These are phyloP conservation scores for Hydractinia symbiolongicarpus DNA, from an alignment of 30 jellyfish, hydroid and myxozoan genomes.

Conservation along the genomic window DNA sequence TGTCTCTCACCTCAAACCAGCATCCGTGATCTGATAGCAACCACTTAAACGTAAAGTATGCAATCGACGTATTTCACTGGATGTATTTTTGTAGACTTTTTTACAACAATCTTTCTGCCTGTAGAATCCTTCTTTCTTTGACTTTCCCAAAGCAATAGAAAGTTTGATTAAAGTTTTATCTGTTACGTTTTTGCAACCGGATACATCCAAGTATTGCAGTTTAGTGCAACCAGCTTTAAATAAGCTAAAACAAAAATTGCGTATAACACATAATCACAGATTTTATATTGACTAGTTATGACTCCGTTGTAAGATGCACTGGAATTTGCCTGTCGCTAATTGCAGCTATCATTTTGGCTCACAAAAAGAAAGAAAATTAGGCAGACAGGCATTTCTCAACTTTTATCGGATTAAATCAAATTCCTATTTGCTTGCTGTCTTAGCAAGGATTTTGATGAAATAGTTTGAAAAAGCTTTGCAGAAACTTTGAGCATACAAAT, in stretches of 20 bases:
- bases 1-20: constrained; percentile 68
- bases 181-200: constrained; percentile 78
- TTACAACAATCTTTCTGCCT: background rate
- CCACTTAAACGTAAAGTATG: constrained; percentile 72
- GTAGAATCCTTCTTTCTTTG: background rate
- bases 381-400: no score
- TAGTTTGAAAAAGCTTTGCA: no score
- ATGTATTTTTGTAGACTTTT: background rate
- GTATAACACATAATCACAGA: background rate
- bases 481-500: no score
- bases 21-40: constrained; percentile 77
- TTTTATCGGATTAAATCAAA: no score
- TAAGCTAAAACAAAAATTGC: constrained; percentile 29
- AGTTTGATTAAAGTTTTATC: constrained; percentile 62
- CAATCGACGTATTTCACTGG: constrained; percentile 10
- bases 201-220: constrained; percentile 56
- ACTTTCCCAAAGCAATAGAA: constrained; percentile 46
- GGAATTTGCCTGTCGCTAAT: no score
- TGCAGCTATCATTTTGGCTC: no score
- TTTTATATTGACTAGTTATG: no score
- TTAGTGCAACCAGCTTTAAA: constrained; percentile 69
- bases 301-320: no score
- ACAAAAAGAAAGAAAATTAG: no score
- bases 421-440: no score
- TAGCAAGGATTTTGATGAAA: no score